These are phyloP conservation scores for Meles meles DNA, from an alignment of 2,113 vertebrate genomes.

Conservation along the genomic window DNA sequence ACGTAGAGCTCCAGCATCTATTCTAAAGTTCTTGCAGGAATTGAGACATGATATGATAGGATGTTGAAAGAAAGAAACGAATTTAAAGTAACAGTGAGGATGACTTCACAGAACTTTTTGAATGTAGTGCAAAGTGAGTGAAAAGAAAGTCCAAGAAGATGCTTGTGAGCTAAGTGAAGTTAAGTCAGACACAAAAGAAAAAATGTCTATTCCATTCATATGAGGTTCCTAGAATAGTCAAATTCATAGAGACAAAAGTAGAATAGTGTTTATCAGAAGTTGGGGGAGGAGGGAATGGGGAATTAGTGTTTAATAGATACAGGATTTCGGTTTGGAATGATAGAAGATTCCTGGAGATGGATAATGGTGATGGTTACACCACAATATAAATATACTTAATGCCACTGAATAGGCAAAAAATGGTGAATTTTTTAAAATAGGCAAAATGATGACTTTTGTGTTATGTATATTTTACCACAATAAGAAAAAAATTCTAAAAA, in stretches of 20 bases:
- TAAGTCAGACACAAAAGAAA: not conserved
- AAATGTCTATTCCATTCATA: not conserved
- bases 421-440: not conserved
- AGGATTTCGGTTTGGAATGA: not conserved
- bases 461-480: not conserved
- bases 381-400: not conserved
- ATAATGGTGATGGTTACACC: not conserved
- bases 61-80: not conserved
- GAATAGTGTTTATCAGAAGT: not conserved
- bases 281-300: not conserved
- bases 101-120: not conserved
- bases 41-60: not conserved
- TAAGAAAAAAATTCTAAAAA: not conserved
- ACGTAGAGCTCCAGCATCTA: not conserved
- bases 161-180: not conserved
- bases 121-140: not conserved
- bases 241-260: not conserved
- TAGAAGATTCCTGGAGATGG: not conserved
- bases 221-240: not conserved
- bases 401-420: not conserved
- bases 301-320: not conserved
- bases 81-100: not conserved
- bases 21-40: not conserved
- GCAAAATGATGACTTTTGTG: not conserved
- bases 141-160: not conserved